Conservation (phyloP, 2,113 vertebrate species). For the Nycticebus coucang region DNA sequence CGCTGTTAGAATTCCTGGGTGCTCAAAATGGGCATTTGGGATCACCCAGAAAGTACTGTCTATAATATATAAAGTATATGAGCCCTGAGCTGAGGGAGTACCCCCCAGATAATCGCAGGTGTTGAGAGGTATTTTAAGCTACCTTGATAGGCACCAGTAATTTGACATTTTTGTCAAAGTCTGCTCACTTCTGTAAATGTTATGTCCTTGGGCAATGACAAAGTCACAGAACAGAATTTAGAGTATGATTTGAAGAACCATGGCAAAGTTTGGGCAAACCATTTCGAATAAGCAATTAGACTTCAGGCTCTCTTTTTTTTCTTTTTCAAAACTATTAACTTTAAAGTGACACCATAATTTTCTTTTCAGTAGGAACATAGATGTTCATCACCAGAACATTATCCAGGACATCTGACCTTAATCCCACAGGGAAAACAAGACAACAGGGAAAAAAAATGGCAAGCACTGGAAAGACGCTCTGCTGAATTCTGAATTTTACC, state of each 20-base stretch:
- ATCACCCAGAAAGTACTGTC: background rate
- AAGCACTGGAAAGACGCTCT: background rate
- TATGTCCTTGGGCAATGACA: background rate
- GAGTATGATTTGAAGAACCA: background rate
- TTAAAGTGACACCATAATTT: constrained; percentile 38
- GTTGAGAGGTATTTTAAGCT: background rate
- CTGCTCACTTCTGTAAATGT: constrained; percentile 24
- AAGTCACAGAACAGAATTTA: constrained; percentile 1
- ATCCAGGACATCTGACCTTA: constrained; percentile 36
- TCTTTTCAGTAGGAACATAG: constrained; percentile 20
- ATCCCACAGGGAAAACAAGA: background rate
- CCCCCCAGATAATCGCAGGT: background rate
- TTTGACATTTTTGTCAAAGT: background rate
- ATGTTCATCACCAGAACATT: background rate
- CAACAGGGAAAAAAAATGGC: background rate
- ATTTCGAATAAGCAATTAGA: constrained; percentile 49
- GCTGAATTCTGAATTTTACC: background rate
- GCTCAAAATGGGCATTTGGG: background rate
- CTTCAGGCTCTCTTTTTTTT: background rate
- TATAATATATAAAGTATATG: background rate
- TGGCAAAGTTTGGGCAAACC: background rate
- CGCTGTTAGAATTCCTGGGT: background rate
- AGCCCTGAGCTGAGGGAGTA: background rate
- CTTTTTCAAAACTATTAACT: constrained; percentile 42
- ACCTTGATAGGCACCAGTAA: background rate